These are phyloP conservation scores for Prietella phreatophila DNA, from an alignment of 2,113 vertebrate species.

Conservation along the genomic window DNA sequence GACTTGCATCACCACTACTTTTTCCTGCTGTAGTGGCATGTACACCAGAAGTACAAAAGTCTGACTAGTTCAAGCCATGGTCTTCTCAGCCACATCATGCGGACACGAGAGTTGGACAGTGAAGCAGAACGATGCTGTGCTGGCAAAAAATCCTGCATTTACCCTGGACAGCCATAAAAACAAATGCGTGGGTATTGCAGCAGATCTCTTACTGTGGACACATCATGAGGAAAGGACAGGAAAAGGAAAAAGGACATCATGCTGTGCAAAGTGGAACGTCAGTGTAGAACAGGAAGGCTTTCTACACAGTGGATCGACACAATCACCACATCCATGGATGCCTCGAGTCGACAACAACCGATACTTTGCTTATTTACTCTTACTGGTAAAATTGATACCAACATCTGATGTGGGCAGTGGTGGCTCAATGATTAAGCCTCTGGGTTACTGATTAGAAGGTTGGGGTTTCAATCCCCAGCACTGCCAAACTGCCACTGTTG, in stretches of 20 bases:
- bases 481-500: no score
- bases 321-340: no score
- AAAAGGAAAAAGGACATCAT: no score
- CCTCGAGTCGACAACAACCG: no score
- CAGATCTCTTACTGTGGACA: neutral
- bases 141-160: neutral
- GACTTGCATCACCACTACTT: neutral
- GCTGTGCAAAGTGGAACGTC: no score
- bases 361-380: neutral
- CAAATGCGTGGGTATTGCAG: neutral
- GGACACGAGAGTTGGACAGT: neutral
- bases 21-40: neutral
- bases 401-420: neutral
- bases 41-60: neutral
- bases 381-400: neutral
- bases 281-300: no score
- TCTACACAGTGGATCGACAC: no score
- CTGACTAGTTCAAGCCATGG: neutral
- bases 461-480: no score
- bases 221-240: neutral
- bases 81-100: neutral
- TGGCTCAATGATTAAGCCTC: no score
- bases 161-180: no score
- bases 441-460: no score
- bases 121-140: neutral